Percentiles rank a stretch among this genome's conserved stretches.
phyloP scores from a whole-genome alignment of 2,113 vertebrate species.

The Poicephalus meyeri region DNA sequence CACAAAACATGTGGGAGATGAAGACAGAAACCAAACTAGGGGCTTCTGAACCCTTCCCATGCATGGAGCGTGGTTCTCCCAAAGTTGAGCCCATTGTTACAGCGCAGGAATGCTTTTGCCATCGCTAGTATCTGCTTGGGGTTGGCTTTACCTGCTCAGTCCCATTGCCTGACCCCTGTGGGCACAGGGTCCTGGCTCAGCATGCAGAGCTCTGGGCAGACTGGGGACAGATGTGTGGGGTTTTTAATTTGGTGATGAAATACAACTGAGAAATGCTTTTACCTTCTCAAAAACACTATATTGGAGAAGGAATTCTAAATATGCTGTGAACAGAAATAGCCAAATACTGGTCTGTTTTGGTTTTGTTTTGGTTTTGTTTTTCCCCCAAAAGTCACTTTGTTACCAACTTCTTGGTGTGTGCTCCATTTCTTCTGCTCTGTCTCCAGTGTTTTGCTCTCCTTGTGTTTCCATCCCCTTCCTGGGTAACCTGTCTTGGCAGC shows the following conservation, averaged over 20 bases:
- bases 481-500: not conserved
- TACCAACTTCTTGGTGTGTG: not conserved
- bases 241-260: not conserved
- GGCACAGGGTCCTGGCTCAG: rapidly evolving
- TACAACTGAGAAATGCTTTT: not conserved
- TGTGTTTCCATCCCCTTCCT: not conserved
- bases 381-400: not conserved
- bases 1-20: rapidly evolving
- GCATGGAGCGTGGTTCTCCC: rapidly evolving
- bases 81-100: not conserved
- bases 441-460: not conserved
- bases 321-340: not conserved
- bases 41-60: not conserved
- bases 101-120: not conserved
- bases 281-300: not conserved
- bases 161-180: rapidly evolving
- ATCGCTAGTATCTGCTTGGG: not conserved
- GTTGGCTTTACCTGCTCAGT: rapidly evolving
- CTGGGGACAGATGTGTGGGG: not conserved
- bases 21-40: not conserved
- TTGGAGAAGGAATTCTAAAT: not conserved
- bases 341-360: not conserved
- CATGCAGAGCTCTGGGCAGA: rapidly evolving
- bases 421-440: not conserved
- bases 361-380: not conserved